Conservation (phyloP, 2,888 invertebrate species). For the Parnassius glacialis region DNA sequence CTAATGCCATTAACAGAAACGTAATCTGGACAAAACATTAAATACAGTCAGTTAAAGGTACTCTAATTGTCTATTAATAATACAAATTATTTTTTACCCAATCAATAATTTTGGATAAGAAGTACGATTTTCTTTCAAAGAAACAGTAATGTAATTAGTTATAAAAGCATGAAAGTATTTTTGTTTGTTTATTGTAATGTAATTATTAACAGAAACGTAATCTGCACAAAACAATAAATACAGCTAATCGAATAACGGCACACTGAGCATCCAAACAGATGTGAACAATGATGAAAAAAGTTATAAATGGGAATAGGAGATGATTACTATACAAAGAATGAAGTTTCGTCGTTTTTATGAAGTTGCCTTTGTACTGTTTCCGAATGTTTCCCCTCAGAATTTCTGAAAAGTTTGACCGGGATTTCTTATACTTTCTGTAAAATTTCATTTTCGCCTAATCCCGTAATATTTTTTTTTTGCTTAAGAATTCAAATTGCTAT, state of each 20-base stretch:
- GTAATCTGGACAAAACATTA: constrained; percentile 6
- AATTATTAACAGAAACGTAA: background rate
- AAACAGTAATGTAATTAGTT: no score
- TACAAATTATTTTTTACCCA: no score
- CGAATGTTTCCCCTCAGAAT: constrained; percentile 66
- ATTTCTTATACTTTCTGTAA: constrained; percentile 56
- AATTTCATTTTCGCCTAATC: constrained; percentile 61
- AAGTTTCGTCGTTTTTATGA: constrained; percentile 74
- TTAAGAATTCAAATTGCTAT: constrained; percentile 29
- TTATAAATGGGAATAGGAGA: constrained; percentile 70
- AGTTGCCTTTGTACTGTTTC: constrained; percentile 71
- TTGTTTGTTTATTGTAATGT: no score
- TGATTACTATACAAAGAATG: constrained; percentile 77
- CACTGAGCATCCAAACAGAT: constrained; percentile 66
- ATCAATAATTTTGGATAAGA: no score
- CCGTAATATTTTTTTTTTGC: constrained; percentile 53
- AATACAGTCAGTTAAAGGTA: constrained; percentile 22
- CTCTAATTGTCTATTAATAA: no score
- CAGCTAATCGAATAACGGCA: constrained; percentile 54
- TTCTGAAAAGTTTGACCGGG: constrained; percentile 55
- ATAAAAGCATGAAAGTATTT: no score
- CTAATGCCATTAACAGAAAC: no score
- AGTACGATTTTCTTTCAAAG: no score
- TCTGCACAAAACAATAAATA: constrained; percentile 22
- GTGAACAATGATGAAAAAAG: constrained; percentile 79